phyloP scores from a whole-genome alignment of 2,113 vertebrate species.

The Chloroceryle aenea region DNA sequence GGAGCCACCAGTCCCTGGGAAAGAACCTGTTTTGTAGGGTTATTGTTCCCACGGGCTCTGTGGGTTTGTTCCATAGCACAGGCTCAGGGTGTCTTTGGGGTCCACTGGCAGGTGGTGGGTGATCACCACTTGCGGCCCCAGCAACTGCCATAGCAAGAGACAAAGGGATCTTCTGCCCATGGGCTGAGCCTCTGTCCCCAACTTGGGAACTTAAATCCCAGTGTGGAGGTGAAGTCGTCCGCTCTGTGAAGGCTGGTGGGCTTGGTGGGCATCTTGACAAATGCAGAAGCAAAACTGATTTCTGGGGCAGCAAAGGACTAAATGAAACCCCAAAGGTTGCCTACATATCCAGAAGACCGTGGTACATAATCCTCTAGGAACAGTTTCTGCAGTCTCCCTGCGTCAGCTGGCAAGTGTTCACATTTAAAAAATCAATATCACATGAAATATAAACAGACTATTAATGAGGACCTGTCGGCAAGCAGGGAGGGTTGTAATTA shows the following conservation, averaged over 20 bases:
- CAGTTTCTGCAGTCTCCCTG: background rate
- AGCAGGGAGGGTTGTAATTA: constrained; percentile 18
- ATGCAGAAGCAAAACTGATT: background rate
- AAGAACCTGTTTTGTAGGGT: background rate
- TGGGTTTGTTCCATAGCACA: background rate
- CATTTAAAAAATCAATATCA: constrained; percentile 14
- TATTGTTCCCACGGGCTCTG: background rate
- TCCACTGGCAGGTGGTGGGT: background rate
- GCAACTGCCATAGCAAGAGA: rapidly evolving
- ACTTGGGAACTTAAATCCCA: background rate
- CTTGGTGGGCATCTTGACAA: background rate
- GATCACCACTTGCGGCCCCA: background rate
- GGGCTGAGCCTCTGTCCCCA: background rate
- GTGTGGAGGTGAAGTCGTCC: background rate
- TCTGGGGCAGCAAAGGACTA: background rate
- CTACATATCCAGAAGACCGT: background rate
- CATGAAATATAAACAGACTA: constrained; percentile 23
- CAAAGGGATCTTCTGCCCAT: background rate
- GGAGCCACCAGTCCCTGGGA: background rate
- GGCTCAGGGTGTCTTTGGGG: background rate
- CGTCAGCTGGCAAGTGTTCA: background rate
- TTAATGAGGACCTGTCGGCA: constrained; percentile 48
- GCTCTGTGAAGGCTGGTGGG: background rate
- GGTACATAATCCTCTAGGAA: background rate
- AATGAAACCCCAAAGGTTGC: background rate